Evolutionary conservation across 2,797 vertebrate genomes (phyloP), one percentile per base, ranked within the genome.

Genomic region (Pelobates cultripes): DNA sequence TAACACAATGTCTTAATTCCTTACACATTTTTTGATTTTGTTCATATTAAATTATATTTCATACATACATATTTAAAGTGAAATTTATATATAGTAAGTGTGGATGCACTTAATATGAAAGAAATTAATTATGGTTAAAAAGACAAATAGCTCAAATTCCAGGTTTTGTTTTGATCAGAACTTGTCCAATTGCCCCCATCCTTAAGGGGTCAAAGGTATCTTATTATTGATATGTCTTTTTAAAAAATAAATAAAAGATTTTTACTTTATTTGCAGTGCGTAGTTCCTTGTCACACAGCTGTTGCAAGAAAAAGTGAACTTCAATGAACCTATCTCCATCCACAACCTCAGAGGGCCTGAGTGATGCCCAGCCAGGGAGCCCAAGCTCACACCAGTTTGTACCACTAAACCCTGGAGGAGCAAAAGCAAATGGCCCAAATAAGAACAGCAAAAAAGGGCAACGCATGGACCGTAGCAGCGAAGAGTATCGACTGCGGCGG

Each of bases 401-500:
- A 75, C 95, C 96, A 0, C 90, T 94, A 0, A 91, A 92, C 87
- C 86, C 95, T 0, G 92, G 93, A 4, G 97, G 96, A 63, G 96
- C 96, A 79, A 96, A 98, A 88, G 95, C 96, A 10, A 88, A 87
- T 73, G 90, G 95, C 83, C 94, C 96, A 0, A 95, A 96, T 90
- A 97, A 96, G 79, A 96, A 96, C 86, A 89, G 93, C 73, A 95
- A 94, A 84, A 99, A 98, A 84, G 97, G 94, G 63, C 93, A 92
- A 2, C 85, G 81, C 0, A 87, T 94, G 77, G 97, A 98, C 86
- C 97, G 98, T n/a, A 95, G 96, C 88, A 99, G 97, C 3, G 96
- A 98, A 0, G 97, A 99, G 85, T 99, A 99, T 84, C 95, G 96
- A 0, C 95, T 97, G 87, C 94, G 98, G 8, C 91, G 97, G 7